A percentile compares a stretch with the other conserved stretches of the same genome.
Conservation (phyloP, 1,140 invertebrate genomes). For the Drosophila dunni region DNA sequence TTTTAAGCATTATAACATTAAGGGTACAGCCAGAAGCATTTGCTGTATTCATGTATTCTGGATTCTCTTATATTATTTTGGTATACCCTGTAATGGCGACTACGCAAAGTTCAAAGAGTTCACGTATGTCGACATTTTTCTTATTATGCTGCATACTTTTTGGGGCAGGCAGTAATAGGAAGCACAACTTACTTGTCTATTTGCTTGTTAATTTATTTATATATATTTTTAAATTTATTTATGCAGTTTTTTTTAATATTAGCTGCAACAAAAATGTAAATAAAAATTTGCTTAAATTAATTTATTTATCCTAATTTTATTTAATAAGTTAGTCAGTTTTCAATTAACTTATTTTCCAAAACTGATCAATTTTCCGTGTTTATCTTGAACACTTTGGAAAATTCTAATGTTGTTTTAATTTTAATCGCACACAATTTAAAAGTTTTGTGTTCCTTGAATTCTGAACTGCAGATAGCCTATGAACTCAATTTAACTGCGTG, state of each 20-base stretch:
- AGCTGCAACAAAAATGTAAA: neutral
- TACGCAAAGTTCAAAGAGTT: neutral
- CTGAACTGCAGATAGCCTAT: too few relatives aligned
- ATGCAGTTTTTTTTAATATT: neutral
- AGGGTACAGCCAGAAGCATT: conserved; percentile 54
- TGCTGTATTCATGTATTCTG: conserved; percentile 18
- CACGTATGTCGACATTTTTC: neutral
- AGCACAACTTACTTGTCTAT: neutral
- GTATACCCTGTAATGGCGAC: conserved; percentile 27
- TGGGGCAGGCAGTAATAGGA: neutral
- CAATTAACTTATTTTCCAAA: too few relatives aligned
- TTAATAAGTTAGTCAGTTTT: too few relatives aligned
- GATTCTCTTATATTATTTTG: conserved; percentile 26
- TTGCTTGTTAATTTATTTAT: neutral
- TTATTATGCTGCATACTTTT: neutral
- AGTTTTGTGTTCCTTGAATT: too few relatives aligned
- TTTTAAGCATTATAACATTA: conserved; percentile 74
- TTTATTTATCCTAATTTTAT: too few relatives aligned
- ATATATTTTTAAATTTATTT: neutral
- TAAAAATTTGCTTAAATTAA: too few relatives aligned
- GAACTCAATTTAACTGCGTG: neutral
- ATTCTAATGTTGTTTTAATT: too few relatives aligned
- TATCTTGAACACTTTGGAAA: too few relatives aligned
- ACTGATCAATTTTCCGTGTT: too few relatives aligned
- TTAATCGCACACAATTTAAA: too few relatives aligned